phyloP scores from a whole-genome alignment of 1,140 invertebrate genomes.

The Drosophila malerkotliana region DNA sequence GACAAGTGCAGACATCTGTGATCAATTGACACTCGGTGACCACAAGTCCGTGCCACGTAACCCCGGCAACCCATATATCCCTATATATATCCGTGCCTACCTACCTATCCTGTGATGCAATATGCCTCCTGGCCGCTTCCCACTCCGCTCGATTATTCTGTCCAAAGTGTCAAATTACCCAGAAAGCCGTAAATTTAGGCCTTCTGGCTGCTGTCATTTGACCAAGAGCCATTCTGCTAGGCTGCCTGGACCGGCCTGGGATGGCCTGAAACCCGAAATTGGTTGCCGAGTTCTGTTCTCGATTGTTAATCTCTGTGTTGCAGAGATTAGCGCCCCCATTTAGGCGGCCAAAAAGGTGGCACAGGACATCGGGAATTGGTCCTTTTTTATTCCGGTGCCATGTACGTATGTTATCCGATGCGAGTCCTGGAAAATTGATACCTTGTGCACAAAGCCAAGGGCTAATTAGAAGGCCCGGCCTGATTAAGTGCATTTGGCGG shows the following conservation, averaged over 20 bases:
- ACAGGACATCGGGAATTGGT: constrained; percentile 50
- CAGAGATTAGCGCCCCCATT: constrained; percentile 77
- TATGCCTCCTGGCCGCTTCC: constrained; percentile 21
- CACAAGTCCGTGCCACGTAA: constrained; percentile 38
- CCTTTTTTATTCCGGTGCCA: constrained; percentile 31
- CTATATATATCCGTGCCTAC: constrained; percentile 6
- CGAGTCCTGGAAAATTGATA: constrained; percentile 70
- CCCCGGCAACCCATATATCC: constrained; percentile 14
- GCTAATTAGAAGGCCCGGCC: constrained; percentile 66
- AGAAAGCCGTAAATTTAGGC: constrained; percentile 77
- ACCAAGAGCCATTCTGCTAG: constrained; percentile 37
- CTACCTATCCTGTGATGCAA: constrained; percentile 24
- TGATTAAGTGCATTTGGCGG: constrained; percentile 26
- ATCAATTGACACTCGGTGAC: constrained; percentile 72
- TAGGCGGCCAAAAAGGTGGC: constrained; percentile 66
- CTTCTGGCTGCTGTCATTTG: constrained; percentile 73
- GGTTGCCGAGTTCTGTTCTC: constrained; percentile 55
- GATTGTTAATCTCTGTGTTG: constrained; percentile 69
- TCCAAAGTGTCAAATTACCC: constrained; percentile 77
- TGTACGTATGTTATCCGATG: constrained; percentile 67
- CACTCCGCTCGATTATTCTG: constrained; percentile 49
- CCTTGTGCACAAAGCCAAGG: constrained; percentile 60
- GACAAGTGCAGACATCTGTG: constrained; percentile 75
- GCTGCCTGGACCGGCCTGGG: constrained; percentile 12
- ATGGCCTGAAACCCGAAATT: constrained; percentile 56